These are phyloP conservation scores for Circaetus gallicus DNA, from an alignment of 2,113 vertebrate genomes.

Conservation along the genomic window DNA sequence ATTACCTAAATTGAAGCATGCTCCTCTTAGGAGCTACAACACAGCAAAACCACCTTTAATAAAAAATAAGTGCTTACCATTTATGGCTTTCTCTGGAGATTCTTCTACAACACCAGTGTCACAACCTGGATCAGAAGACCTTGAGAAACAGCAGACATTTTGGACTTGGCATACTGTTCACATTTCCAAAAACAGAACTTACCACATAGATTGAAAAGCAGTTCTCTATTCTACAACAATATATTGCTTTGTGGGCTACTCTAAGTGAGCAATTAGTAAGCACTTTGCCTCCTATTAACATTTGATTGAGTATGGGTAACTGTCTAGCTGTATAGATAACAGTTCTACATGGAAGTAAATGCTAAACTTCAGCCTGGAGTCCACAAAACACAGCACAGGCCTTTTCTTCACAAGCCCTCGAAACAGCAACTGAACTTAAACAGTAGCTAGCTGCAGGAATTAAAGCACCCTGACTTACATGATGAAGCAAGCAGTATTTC, in stretches of 20 bases:
- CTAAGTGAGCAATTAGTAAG: background rate
- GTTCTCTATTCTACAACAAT: background rate
- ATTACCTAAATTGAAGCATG: background rate
- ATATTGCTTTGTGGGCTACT: background rate
- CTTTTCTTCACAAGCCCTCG: background rate
- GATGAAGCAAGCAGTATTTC: background rate
- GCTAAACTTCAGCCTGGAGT: background rate
- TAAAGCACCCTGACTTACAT: background rate
- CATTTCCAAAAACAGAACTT: background rate
- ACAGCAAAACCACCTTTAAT: background rate
- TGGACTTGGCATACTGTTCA: background rate
- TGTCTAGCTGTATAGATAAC: background rate
- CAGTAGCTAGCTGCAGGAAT: background rate
- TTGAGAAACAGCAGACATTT: constrained; percentile 35
- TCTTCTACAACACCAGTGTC: constrained; percentile 87
- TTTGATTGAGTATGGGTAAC: background rate
- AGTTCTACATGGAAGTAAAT: background rate
- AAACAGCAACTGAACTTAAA: background rate
- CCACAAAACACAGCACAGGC: background rate
- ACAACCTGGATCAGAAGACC: constrained; percentile 77
- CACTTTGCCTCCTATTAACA: background rate
- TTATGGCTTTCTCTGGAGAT: constrained; percentile 85
- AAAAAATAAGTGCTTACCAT: constrained; percentile 68
- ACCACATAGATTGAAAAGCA: background rate
- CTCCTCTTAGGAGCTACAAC: fast-evolving